Conservation (phyloP, 2,797 vertebrate species). For the Enteromius paludinosus region DNA sequence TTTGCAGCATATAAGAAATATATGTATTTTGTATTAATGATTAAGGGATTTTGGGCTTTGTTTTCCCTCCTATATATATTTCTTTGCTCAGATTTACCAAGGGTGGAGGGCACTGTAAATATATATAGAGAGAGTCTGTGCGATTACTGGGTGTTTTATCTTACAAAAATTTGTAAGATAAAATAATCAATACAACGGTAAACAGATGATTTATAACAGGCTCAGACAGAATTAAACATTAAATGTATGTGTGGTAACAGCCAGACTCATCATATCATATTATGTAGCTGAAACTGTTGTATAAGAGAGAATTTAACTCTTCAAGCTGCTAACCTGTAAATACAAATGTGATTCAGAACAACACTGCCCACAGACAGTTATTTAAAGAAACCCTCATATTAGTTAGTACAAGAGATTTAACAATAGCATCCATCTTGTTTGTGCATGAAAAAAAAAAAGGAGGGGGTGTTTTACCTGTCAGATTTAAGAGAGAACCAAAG, state of each 20-base stretch:
- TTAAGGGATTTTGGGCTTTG: no score
- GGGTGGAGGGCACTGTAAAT: no score
- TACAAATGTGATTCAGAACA: background rate
- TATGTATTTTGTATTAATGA: no score
- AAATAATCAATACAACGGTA: background rate
- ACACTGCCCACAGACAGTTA: background rate
- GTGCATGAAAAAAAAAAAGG: conserved; percentile 13
- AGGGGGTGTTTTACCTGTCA: conserved; percentile 42
- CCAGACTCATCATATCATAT: background rate
- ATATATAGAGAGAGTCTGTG: background rate
- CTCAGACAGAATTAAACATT: background rate
- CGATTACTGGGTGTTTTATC: background rate
- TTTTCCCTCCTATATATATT: no score
- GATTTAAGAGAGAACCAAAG: conserved; percentile 9
- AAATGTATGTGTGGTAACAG: background rate
- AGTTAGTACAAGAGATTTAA: conserved; percentile 8
- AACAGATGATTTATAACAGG: background rate
- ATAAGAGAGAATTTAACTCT: conserved; percentile 1
- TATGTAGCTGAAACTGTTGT: background rate
- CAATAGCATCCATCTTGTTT: background rate
- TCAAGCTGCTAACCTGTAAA: background rate
- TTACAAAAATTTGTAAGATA: no score
- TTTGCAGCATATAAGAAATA: no score
- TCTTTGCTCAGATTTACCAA: no score
- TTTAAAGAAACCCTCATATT: conserved; percentile 16